Evolutionary conservation across 2,797 vertebrate genomes (phyloP).

Genomic region (Florisuga fusca): DNA sequence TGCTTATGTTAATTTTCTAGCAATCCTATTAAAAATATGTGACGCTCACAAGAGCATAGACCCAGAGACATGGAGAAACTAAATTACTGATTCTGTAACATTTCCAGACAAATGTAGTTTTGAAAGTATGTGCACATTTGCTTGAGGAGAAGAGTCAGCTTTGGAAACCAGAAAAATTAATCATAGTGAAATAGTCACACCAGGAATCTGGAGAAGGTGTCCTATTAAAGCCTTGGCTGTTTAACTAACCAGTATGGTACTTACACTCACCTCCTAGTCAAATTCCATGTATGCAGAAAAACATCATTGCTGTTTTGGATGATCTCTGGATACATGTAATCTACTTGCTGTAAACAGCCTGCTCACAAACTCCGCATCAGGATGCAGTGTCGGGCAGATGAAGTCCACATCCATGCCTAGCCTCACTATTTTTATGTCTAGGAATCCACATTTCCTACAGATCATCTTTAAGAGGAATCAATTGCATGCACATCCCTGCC

Average conservation of each 20-base stretch:
- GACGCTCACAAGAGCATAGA: background rate
- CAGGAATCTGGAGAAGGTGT: background rate
- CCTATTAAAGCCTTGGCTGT: background rate
- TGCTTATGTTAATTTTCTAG: background rate
- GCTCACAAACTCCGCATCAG: background rate
- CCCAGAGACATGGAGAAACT: background rate
- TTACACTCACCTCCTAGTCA: background rate
- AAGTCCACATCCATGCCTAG: background rate
- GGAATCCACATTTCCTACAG: background rate
- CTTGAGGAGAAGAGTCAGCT: background rate
- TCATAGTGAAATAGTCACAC: background rate
- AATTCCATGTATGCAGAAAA: background rate
- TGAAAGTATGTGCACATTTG: background rate
- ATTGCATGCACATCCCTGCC: background rate
- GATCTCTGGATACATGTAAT: background rate
- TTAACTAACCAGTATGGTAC: background rate
- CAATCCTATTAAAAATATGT: background rate
- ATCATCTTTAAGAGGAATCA: background rate
- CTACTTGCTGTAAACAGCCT: background rate
- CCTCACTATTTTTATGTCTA: background rate
- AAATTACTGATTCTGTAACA: background rate
- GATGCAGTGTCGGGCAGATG: background rate
- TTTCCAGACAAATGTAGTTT: background rate
- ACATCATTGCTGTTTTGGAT: background rate
- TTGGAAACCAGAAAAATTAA: background rate